Evolutionary conservation across 1,140 invertebrate species (phyloP).

Genomic region (Pseudomyrmex dendroicus): DNA sequence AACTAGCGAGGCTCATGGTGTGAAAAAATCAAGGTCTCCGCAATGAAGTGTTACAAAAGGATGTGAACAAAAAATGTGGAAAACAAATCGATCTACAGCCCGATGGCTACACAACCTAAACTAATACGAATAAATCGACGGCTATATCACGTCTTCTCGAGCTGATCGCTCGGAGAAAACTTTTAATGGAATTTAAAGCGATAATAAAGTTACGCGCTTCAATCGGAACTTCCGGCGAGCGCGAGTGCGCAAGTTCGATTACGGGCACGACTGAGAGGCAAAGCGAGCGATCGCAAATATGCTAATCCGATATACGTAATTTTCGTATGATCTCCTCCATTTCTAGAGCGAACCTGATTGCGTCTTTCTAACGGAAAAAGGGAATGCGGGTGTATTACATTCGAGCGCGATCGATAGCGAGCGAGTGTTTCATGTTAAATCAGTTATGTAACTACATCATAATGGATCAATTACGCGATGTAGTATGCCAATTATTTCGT

Average conservation of each 20-base stretch:
- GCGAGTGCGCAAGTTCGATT: constrained; percentile 46
- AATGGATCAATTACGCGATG: constrained; percentile 4
- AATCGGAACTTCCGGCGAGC: constrained; percentile 41
- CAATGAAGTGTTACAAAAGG: background rate
- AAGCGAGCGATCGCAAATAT: constrained; percentile 44
- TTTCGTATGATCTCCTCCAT: constrained; percentile 43
- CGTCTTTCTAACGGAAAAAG: constrained; percentile 1
- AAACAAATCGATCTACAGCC: background rate
- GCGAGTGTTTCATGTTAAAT: background rate
- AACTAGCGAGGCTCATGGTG: too few species aligned
- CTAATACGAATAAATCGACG: constrained; percentile 29
- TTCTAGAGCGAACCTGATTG: constrained; percentile 40
- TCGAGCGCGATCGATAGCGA: constrained; percentile 3
- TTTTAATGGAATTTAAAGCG: constrained; percentile 57
- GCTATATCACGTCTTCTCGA: background rate
- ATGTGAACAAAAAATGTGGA: background rate
- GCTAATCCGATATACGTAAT: constrained; percentile 53
- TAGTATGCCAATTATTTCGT: constrained; percentile 24
- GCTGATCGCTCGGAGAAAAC: background rate
- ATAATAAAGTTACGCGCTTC: constrained; percentile 43
- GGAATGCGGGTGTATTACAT: background rate
- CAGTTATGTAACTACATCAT: constrained; percentile 14
- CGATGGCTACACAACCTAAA: background rate
- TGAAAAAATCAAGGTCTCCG: background rate
- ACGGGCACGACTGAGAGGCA: constrained; percentile 26